phyloP scores from a whole-genome alignment of 2,113 vertebrate genomes.

The Hyperopisus bebe region DNA sequence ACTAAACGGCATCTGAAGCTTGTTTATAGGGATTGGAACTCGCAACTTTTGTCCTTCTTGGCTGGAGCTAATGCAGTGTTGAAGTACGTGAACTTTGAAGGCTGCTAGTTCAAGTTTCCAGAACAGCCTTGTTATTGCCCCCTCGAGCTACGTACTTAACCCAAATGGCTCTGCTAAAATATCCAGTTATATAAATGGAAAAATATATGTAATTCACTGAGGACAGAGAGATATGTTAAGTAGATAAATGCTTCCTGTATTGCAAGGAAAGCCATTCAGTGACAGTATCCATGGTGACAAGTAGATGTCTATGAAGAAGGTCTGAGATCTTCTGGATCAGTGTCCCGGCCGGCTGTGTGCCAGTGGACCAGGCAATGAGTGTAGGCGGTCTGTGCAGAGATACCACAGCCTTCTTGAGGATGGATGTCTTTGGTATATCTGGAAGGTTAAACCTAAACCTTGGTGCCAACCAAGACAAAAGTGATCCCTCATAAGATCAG shows the following conservation, averaged over 20 bases:
- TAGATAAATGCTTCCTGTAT: not conserved
- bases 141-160: not conserved
- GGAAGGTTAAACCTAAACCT: not conserved
- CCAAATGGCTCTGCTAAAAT: not conserved
- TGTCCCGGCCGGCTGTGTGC: not conserved
- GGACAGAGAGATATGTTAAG: not conserved
- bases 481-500: not conserved
- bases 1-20: not conserved
- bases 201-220: not conserved
- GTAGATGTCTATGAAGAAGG: not conserved
- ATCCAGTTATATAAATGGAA: not conserved
- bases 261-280: not conserved
- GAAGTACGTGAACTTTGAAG: not conserved
- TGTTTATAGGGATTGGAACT: not conserved
- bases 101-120: not conserved
- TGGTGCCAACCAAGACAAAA: not conserved
- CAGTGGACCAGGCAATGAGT: not conserved
- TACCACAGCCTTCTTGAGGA: not conserved
- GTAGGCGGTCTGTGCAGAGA: not conserved
- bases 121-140: not conserved
- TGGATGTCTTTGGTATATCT: not conserved
- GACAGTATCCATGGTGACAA: conserved; percentile 1
- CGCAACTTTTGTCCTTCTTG: not conserved
- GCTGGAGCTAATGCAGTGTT: not conserved
- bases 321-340: not conserved